These are phyloP conservation scores for Diarsia dahlii DNA, from an alignment of 2,888 invertebrate species.

Conservation along the genomic window DNA sequence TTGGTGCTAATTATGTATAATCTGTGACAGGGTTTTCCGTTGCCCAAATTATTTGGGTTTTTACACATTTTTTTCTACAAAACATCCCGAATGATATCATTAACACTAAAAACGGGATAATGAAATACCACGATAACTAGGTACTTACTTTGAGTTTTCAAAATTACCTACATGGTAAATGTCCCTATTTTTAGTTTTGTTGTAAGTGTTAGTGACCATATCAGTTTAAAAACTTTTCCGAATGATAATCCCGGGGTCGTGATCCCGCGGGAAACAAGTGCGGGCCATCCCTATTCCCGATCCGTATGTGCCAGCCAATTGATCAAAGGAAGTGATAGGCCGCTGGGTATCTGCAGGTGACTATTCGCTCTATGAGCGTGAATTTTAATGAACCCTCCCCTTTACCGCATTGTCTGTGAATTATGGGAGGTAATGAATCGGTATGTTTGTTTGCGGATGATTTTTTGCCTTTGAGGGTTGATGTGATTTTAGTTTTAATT, in stretches of 20 bases:
- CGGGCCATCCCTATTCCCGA: slow-evolving; percentile 43
- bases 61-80: not conserved
- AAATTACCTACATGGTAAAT: not conserved
- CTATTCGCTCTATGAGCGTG: slow-evolving; percentile 61
- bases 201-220: not conserved
- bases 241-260: slow-evolving; percentile 6
- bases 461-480: slow-evolving; percentile 20
- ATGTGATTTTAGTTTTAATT: not conserved
- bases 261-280: slow-evolving; percentile 37
- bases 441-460: slow-evolving; percentile 21
- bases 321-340: slow-evolving; percentile 70
- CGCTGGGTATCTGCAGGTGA: slow-evolving; percentile 66
- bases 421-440: slow-evolving; percentile 51
- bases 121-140: too few relatives aligned
- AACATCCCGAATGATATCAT: not conserved
- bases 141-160: not conserved
- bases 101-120: not conserved
- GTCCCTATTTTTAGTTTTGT: not conserved
- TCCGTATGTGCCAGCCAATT: slow-evolving; percentile 63
- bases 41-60: slow-evolving; percentile 9
- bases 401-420: slow-evolving; percentile 57
- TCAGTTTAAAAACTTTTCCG: not conserved
- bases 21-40: slow-evolving; percentile 22
- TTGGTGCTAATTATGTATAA: slow-evolving; percentile 10
- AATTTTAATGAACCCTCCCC: slow-evolving; percentile 64